Conservation (phyloP, 2,888 invertebrate species). For the Melinaea marsaeus region DNA sequence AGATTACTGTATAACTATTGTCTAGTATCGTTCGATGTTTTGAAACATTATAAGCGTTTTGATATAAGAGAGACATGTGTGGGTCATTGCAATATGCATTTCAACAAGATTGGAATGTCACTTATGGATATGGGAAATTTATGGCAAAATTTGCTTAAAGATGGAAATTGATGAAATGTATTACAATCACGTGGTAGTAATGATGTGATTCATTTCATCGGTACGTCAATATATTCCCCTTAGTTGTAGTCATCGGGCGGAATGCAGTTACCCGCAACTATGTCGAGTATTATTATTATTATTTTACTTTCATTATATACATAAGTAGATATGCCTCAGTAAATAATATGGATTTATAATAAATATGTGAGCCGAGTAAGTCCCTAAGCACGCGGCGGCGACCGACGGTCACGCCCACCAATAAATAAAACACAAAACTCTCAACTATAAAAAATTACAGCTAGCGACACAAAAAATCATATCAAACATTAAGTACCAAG, state of each 20-base stretch:
- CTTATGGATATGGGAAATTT: conserved; percentile 68
- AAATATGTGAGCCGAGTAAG: conserved; percentile 58
- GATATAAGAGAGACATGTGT: conserved; percentile 16
- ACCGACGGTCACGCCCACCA: conserved; percentile 53
- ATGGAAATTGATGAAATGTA: conserved; percentile 21
- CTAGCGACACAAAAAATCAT: conserved; percentile 69
- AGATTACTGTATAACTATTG: too few relatives aligned
- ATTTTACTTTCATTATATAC: conserved; percentile 67
- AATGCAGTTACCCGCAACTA: conserved; percentile 79
- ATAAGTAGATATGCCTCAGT: conserved; percentile 70
- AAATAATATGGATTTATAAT: conserved; percentile 63
- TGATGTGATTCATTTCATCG: conserved; percentile 20
- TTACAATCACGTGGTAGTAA: conserved; percentile 11
- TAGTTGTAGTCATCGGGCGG: conserved; percentile 78
- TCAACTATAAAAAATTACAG: conserved; percentile 49
- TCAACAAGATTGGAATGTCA: conserved; percentile 78
- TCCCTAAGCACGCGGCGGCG: conserved; percentile 46
- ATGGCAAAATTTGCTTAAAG: conserved; percentile 50
- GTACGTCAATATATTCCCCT: conserved; percentile 55
- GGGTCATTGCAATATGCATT: conserved; percentile 47
- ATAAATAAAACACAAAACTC: conserved; percentile 53
- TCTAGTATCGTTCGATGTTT: conserved; percentile 9
- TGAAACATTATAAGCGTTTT: conserved; percentile 16
- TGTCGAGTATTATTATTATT: conserved; percentile 74
- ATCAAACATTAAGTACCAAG: conserved; percentile 66